Conservation (phyloP, 2,113 vertebrate species). For the Poecilia latipinna region DNA sequence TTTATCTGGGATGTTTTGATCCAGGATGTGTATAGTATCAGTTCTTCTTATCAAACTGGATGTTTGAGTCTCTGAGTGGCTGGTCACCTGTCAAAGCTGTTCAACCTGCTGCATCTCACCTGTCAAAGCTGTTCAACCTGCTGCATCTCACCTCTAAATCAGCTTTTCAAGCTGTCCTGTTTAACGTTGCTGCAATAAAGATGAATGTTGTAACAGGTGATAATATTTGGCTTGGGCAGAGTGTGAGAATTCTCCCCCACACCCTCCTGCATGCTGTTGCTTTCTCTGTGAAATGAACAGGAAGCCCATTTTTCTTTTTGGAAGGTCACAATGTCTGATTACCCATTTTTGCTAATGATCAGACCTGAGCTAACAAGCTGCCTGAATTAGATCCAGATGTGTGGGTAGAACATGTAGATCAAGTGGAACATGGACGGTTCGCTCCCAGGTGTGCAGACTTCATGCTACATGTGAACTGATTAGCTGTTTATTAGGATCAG, state of each 20-base stretch:
- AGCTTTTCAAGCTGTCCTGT: neutral
- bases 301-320: neutral
- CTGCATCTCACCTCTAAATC: too few species aligned
- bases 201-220: neutral
- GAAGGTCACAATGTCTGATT: constrained; percentile 17
- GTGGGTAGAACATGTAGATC: neutral
- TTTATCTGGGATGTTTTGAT: neutral
- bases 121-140: too few species aligned
- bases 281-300: neutral
- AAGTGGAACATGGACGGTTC: neutral
- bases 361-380: constrained; percentile 21
- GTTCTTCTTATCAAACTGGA: too few species aligned
- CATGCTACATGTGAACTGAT: neutral
- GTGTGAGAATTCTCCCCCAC: too few species aligned
- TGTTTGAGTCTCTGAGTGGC: too few species aligned
- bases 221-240: too few species aligned
- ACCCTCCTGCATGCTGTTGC: too few species aligned
- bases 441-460: neutral
- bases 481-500: neutral
- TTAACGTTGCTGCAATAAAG: neutral
- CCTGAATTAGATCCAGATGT: constrained; percentile 44
- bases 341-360: constrained; percentile 65
- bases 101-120: too few species aligned
- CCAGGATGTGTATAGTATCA: neutral
- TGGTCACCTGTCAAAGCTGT: too few species aligned